phyloP scores from a whole-genome alignment of 92 coral and sea anemone genomes.

The Zoanthus sociatus region DNA sequence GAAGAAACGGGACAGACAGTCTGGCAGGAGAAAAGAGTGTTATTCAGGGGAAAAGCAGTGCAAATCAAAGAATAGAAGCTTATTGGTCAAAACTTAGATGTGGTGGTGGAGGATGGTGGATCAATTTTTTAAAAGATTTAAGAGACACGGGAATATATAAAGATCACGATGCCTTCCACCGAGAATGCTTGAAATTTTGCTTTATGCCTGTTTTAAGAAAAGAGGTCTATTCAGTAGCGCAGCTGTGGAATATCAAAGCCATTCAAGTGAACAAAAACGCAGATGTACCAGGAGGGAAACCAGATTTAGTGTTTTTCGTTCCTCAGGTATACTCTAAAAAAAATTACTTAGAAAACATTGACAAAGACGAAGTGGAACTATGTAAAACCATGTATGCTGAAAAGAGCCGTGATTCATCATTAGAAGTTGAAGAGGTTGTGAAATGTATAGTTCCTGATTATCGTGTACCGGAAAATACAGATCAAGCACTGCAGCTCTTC shows the following conservation, averaged over 20 bases:
- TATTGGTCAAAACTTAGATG: slow-evolving; percentile 47
- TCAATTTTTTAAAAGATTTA: slow-evolving; percentile 57
- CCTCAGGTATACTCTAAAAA: slow-evolving; percentile 11
- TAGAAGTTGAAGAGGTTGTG: slow-evolving; percentile 32
- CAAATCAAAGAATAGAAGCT: slow-evolving; percentile 33
- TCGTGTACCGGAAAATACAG: slow-evolving; percentile 23
- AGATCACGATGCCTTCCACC: too few species aligned
- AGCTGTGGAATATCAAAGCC: too few species aligned
- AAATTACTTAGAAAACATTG: slow-evolving; percentile 19
- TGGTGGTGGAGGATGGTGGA: slow-evolving; percentile 66
- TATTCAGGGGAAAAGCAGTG: slow-evolving; percentile 46
- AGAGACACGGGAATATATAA: too few species aligned
- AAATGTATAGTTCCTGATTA: slow-evolving; percentile 21
- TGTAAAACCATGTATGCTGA: slow-evolving; percentile 12
- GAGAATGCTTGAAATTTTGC: too few species aligned
- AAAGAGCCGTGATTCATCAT: slow-evolving; percentile 23
- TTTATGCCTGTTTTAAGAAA: too few species aligned
- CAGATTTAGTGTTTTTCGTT: background rate
- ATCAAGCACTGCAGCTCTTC: slow-evolving; percentile 15
- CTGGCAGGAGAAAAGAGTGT: slow-evolving; percentile 23
- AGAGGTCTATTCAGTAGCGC: too few species aligned
- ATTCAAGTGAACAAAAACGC: background rate
- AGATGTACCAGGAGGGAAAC: slow-evolving; percentile 41
- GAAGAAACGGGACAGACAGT: too few species aligned
- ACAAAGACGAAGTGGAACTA: slow-evolving; percentile 17